phyloP scores from a whole-genome alignment of 2,797 vertebrate species.

The Lates japonicus region DNA sequence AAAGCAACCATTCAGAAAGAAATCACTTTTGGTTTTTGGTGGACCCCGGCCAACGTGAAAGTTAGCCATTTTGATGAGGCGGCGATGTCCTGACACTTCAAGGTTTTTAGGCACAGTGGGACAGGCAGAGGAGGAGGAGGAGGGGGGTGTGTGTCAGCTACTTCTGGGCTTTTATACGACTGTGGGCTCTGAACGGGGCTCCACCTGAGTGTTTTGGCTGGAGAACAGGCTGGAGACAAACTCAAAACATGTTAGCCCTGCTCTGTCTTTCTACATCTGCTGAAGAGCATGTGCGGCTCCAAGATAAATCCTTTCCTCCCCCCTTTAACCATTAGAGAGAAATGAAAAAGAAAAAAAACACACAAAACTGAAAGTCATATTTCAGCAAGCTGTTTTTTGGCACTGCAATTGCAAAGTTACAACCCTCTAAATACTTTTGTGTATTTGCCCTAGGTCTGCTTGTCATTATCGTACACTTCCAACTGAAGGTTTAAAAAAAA shows the following conservation, averaged over 20 bases:
- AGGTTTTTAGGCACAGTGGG: constrained; percentile 52
- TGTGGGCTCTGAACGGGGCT: constrained; percentile 39
- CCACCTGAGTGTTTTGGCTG: constrained; percentile 65
- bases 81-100: constrained; percentile 60
- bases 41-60: constrained; percentile 38
- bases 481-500: constrained; percentile 53
- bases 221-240: constrained; percentile 53
- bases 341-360: constrained; percentile 43
- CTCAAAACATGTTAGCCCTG: constrained; percentile 69
- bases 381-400: constrained; percentile 74
- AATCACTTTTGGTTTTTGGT: constrained; percentile 48
- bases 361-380: constrained; percentile 69
- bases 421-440: constrained; percentile 67
- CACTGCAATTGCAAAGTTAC: constrained; percentile 59
- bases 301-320: constrained; percentile 73
- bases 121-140: constrained; percentile 10
- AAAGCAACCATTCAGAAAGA: constrained; percentile 60
- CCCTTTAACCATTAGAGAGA: constrained; percentile 63
- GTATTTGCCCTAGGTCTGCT: constrained; percentile 61
- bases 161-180: constrained; percentile 54
- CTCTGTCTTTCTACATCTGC: constrained; percentile 75
- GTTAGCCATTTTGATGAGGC: constrained; percentile 48
- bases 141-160: constrained; percentile 45
- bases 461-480: constrained; percentile 62
- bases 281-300: constrained; percentile 64